Evolutionary conservation across 2,888 invertebrate species (phyloP).

Genomic region (Rhogogaster chlorosoma): DNA sequence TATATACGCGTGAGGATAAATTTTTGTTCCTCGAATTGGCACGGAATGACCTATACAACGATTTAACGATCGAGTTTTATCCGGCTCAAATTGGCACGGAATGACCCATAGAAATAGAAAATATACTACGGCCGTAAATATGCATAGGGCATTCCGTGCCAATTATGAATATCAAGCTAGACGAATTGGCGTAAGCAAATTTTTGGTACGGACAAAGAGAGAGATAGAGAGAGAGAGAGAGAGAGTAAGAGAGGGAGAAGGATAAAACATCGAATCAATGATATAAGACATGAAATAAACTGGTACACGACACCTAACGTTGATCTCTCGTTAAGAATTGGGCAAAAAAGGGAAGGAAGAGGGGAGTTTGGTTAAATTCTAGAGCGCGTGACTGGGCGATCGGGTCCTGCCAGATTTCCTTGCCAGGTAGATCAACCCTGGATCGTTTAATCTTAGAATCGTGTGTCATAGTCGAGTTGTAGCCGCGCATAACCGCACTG

Average conservation of each 20-base stretch:
- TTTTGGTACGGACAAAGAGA: background rate
- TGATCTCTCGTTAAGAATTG: conserved; percentile 11
- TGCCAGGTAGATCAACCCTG: conserved; percentile 63
- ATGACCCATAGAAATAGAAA: background rate
- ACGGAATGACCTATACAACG: too few relatives aligned
- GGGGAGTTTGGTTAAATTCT: conserved; percentile 8
- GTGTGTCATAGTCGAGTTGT: conserved; percentile 17
- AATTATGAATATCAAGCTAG: background rate
- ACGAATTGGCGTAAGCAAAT: background rate
- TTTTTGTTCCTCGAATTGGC: too few relatives aligned
- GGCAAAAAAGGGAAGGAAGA: background rate
- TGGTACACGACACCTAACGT: background rate
- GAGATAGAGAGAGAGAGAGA: background rate
- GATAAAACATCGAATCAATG: conserved; percentile 43
- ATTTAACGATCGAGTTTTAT: background rate
- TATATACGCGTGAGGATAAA: too few relatives aligned
- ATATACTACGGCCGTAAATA: background rate
- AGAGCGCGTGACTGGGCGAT: conserved; percentile 18
- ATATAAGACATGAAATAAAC: background rate
- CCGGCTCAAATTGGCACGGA: background rate
- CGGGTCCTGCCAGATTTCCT: conserved; percentile 47
- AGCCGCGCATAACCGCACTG: background rate
- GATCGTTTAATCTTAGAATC: conserved; percentile 67
- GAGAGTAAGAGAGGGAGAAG: background rate
- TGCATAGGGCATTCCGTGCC: background rate